These are phyloP conservation scores for Leuctra nigra DNA, from an alignment of 2,888 invertebrate genomes.

Conservation along the genomic window DNA sequence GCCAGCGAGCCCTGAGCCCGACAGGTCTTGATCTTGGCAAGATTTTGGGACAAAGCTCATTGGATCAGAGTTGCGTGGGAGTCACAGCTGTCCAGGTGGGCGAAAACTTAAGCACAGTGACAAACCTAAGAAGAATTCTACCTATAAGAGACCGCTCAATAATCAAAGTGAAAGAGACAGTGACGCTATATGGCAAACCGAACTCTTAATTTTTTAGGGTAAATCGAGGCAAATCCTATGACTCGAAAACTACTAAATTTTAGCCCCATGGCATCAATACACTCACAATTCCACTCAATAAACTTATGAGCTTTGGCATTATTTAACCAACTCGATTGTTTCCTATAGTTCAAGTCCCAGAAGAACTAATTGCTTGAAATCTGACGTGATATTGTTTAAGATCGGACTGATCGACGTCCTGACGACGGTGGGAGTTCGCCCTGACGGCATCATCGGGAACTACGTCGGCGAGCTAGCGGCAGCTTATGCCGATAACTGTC, in stretches of 20 bases:
- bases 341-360: background rate
- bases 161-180: no score
- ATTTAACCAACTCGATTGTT: no score
- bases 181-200: no score
- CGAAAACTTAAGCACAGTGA: no score
- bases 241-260: no score
- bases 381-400: background rate
- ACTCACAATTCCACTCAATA: no score
- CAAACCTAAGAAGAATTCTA: no score
- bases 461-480: background rate
- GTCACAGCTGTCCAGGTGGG: background rate
- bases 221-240: no score
- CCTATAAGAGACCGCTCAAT: no score
- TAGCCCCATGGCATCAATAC: no score
- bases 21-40: background rate
- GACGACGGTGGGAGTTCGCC: background rate
- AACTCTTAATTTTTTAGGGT: no score
- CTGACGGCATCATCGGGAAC: background rate
- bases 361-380: background rate
- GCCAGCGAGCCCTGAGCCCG: background rate
- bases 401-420: background rate
- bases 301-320: no score
- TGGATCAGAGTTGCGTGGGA: background rate
- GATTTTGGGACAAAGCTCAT: background rate
- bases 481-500: background rate